Base-by-base conservation (phyloP, 2,888 invertebrate species). In the Chrysolina oricalcia region DNA sequence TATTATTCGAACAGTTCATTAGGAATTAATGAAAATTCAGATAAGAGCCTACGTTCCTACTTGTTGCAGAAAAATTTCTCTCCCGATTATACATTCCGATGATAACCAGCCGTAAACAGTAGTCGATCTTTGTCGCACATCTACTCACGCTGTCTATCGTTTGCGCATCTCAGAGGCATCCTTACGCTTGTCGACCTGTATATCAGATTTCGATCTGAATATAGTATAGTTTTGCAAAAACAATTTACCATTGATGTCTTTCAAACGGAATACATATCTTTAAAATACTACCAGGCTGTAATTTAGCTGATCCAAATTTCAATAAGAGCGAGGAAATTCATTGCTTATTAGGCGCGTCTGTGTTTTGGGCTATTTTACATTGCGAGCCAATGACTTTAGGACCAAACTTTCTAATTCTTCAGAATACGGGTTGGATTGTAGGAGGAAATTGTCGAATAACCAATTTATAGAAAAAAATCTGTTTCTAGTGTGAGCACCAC, bases 301-400 rank as follows among this genome's bases (percentile, higher is more conserved):
- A 48, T 64, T 59, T 79, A 46, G 79, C 77, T 5, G 73, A 79
- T 59, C 53, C 68, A 11, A 17, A 46, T 9, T 79, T 79, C 53
- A 72, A 75, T 62, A 15, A 35, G 21, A 15, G 75, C 2, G 9
- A 27, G 2, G 65, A 71, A 13, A 64, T 79, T 10, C 72, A 78
- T 66, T 56, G 75, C 19, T 46, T 78, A 11, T 43, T 78, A 41
- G 75, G 78, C 9, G 27, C 73, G 2, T 3, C 17, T 3, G 40
- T 73, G 15, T 78, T 78, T 64, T 78, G 70, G 71, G 23, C 48
- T 6, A 62, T 77, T n/a, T 43, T 77, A 15, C 35, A 48, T 23
- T 27, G 50, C 2, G 73, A 62, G 15, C 72, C 73, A 23, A 41
- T 72, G 43, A 50, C n/a, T 2, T 35, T 75, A 6, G 74, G 64